phyloP scores from a whole-genome alignment of 2,888 invertebrate genomes.

The Neoscelio sp. region DNA sequence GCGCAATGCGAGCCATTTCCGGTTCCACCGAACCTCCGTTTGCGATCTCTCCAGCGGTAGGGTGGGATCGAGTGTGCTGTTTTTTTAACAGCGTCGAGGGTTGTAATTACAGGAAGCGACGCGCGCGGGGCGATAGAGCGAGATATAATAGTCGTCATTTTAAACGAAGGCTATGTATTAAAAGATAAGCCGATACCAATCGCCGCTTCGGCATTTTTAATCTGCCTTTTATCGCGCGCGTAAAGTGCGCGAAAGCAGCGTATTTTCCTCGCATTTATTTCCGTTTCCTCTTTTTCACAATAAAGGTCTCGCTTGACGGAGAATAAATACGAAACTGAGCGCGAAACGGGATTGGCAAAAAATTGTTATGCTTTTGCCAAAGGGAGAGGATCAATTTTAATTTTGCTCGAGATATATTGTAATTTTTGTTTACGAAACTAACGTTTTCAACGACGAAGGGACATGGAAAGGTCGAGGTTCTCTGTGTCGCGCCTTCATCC shows the following conservation, averaged over 20 bases:
- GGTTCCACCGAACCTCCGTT: constrained; percentile 66
- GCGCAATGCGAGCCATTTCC: constrained; percentile 69
- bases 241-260: constrained; percentile 14
- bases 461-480: constrained; percentile 30
- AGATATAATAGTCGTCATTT: constrained; percentile 5
- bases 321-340: background rate
- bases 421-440: background rate
- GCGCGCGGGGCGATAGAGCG: constrained; percentile 68
- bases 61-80: constrained; percentile 28
- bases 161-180: constrained; percentile 2
- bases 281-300: constrained; percentile 3
- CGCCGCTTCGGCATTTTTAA: constrained; percentile 29
- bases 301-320: background rate
- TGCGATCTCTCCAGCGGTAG: constrained; percentile 53
- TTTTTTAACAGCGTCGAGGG: constrained; percentile 27
- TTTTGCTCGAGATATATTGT: too few relatives aligned
- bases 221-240: constrained; percentile 13
- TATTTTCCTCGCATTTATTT: constrained; percentile 12
- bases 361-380: too few relatives aligned
- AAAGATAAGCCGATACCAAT: constrained; percentile 21
- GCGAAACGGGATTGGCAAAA: background rate
- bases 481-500: constrained; percentile 42
- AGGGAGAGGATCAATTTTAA: too few relatives aligned
- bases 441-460: too few relatives aligned
- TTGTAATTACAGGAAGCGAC: constrained; percentile 72